Conservation (phyloP, 1,140 invertebrate genomes). For the Zaprionus lachaisei region DNA sequence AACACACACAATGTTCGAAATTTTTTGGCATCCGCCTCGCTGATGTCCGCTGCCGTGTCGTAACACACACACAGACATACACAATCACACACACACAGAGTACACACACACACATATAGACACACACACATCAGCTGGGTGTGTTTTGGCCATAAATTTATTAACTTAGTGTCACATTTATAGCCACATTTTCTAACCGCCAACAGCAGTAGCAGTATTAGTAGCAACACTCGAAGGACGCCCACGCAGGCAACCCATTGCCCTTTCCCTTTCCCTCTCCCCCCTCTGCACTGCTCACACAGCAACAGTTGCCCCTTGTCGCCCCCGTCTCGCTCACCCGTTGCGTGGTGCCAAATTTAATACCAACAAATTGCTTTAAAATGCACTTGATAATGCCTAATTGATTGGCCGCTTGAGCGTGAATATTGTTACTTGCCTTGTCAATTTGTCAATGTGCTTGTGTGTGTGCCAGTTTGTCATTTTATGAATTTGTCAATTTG, state of each 20-base stretch:
- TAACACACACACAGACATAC: slow-evolving; percentile 15
- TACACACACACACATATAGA: not conserved
- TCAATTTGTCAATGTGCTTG: slow-evolving; percentile 25
- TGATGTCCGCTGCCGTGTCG: slow-evolving; percentile 39
- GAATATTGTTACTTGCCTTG: slow-evolving; percentile 29
- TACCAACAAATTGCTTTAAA: slow-evolving; percentile 46
- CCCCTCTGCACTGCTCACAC: too few relatives aligned
- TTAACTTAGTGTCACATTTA: slow-evolving; percentile 83
- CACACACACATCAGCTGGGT: slow-evolving; percentile 59
- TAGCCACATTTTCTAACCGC: slow-evolving; percentile 63
- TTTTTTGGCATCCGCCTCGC: slow-evolving; percentile 43
- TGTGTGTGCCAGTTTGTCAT: not conserved
- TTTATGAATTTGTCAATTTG: slow-evolving; percentile 1
- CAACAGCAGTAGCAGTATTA: slow-evolving; percentile 15
- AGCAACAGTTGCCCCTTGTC: slow-evolving; percentile 19
- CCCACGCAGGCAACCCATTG: slow-evolving; percentile 4
- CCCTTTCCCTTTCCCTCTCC: too few relatives aligned
- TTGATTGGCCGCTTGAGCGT: slow-evolving; percentile 49
- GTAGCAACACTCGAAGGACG: slow-evolving; percentile 23
- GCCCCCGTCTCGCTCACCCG: not conserved
- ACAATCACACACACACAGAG: slow-evolving; percentile 7
- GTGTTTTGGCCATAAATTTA: slow-evolving; percentile 81
- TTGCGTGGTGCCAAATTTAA: not conserved
- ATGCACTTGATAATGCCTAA: slow-evolving; percentile 50
- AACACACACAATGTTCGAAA: slow-evolving; percentile 51